phyloP scores from a whole-genome alignment of 2,797 vertebrate genomes.

The Craterocephalus amniculus region DNA sequence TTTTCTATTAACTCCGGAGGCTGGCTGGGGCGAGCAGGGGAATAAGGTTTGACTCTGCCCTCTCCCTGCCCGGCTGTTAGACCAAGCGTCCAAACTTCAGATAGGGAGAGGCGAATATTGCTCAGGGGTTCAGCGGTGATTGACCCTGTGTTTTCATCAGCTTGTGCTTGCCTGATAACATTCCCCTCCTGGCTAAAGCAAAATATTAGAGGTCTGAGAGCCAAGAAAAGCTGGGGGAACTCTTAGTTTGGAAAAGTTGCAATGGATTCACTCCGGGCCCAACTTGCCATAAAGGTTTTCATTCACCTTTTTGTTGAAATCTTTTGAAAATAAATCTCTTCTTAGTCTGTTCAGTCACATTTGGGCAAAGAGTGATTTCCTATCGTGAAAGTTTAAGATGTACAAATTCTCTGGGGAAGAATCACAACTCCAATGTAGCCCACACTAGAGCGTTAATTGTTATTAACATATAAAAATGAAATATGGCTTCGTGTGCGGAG shows the following conservation, averaged over 20 bases:
- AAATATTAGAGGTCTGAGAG: constrained; percentile 52
- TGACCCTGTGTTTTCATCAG: constrained; percentile 80
- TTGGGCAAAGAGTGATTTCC: constrained; percentile 47
- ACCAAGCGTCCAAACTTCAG: constrained; percentile 56
- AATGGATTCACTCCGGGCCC: constrained; percentile 14
- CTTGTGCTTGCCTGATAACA: constrained; percentile 70
- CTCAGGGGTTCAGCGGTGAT: constrained; percentile 70
- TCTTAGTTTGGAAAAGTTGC: constrained; percentile 42
- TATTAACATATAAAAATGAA: constrained; percentile 52
- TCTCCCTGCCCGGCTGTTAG: constrained; percentile 57
- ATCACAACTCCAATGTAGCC: constrained; percentile 33
- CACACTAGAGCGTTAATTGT: constrained; percentile 45
- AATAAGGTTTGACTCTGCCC: constrained; percentile 59
- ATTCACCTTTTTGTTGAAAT: constrained; percentile 46
- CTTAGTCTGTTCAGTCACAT: constrained; percentile 38
- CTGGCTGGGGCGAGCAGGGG: constrained; percentile 51
- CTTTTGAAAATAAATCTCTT: constrained; percentile 24
- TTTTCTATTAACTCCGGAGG: constrained; percentile 84
- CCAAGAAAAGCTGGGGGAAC: constrained; percentile 46
- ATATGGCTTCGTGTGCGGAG: constrained; percentile 32
- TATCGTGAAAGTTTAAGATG: constrained; percentile 40
- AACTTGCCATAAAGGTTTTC: constrained; percentile 36
- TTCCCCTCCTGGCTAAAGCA: constrained; percentile 49
- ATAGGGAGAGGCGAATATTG: constrained; percentile 64
- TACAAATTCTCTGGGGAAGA: constrained; percentile 28